phyloP scores from a whole-genome alignment of 2,113 vertebrate genomes.

The Paramisgurnus dabryanus region DNA sequence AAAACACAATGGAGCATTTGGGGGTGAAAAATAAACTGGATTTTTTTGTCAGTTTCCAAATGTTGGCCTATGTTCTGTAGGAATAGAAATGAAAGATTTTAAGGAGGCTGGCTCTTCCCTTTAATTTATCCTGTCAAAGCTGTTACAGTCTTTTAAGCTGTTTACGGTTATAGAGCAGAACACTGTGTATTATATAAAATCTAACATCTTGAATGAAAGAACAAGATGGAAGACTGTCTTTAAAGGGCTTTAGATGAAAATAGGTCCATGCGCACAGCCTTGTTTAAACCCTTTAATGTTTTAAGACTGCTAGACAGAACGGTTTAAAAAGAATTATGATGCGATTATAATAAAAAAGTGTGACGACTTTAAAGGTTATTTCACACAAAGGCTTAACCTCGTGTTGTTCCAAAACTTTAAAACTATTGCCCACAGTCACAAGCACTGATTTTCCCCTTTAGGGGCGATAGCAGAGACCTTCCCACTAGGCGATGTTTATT shows the following conservation, averaged over 20 bases:
- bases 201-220: background rate
- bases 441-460: background rate
- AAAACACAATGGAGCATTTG: constrained; percentile 6
- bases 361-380: no score
- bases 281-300: background rate
- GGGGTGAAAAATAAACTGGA: background rate
- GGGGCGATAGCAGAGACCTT: constrained; percentile 42
- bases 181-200: background rate
- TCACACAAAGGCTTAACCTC: no score
- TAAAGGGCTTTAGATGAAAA: background rate
- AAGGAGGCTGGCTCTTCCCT: constrained; percentile 45
- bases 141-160: background rate
- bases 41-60: constrained; percentile 39
- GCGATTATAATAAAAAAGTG: no score
- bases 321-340: no score
- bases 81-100: constrained; percentile 16
- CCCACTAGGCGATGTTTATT: constrained; percentile 40
- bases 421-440: background rate
- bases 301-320: no score
- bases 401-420: no score
- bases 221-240: constrained; percentile 8
- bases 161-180: background rate
- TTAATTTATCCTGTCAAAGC: constrained; percentile 14
- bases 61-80: constrained; percentile 5
- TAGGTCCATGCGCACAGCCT: background rate